Evolutionary conservation across 1,140 invertebrate species (phyloP).

Genomic region (Dinoponera quadriceps): DNA sequence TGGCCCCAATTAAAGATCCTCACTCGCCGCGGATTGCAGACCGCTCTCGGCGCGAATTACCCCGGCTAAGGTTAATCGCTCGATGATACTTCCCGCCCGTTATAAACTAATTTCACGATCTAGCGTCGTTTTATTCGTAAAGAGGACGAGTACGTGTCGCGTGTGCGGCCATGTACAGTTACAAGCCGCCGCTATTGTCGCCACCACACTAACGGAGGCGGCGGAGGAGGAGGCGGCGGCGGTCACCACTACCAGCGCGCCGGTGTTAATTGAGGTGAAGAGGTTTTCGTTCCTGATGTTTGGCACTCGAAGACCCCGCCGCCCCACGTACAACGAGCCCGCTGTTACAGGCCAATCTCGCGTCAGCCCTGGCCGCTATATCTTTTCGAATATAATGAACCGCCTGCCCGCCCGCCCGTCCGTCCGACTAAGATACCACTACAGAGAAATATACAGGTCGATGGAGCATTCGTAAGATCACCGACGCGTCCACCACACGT

Average conservation of each 20-base stretch:
- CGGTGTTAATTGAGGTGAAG: slow-evolving; percentile 55
- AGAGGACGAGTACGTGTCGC: slow-evolving; percentile 40
- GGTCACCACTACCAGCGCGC: slow-evolving; percentile 17
- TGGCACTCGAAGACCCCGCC: slow-evolving; percentile 22
- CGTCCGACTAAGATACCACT: slow-evolving; percentile 23
- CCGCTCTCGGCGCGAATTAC: not conserved
- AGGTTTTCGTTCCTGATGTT: slow-evolving; percentile 57
- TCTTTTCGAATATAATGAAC: slow-evolving; percentile 47
- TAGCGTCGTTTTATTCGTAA: slow-evolving; percentile 29
- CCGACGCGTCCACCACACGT: slow-evolving; percentile 39
- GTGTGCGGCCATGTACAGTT: slow-evolving; percentile 6
- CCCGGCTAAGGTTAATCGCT: not conserved
- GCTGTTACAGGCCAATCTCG: slow-evolving; percentile 17
- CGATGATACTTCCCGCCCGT: not conserved
- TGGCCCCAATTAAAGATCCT: slow-evolving; percentile 7
- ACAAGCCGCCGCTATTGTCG: slow-evolving; percentile 9
- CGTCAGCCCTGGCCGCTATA: slow-evolving; percentile 38
- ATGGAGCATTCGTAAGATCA: slow-evolving; percentile 57
- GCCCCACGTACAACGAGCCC: not conserved
- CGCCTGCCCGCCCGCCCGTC: not conserved
- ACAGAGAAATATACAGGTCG: slow-evolving; percentile 44
- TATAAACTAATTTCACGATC: slow-evolving; percentile 14
- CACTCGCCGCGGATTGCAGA: not conserved
- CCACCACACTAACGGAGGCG: slow-evolving; percentile 8
- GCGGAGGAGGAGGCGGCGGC: too few species aligned